A percentile compares a stretch with the other conserved stretches of the same genome.
Evolutionary conservation across 2,113 vertebrate species (phyloP).

Genomic region (Monopterus albus): DNA sequence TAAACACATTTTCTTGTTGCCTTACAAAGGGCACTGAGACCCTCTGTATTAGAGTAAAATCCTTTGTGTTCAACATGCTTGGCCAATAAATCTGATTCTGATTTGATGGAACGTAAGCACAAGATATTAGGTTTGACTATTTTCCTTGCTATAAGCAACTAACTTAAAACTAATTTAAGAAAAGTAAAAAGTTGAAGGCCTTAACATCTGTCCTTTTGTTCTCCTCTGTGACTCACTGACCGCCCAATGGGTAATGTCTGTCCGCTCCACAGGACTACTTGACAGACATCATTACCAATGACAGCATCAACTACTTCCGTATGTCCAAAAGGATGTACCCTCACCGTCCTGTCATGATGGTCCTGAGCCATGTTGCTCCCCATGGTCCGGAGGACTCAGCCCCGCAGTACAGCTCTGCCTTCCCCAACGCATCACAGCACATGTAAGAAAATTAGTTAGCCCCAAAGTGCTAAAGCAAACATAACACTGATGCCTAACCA

Average conservation of each 20-base stretch:
- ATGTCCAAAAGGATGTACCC: conserved; percentile 96
- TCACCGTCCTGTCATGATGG: conserved; percentile 93
- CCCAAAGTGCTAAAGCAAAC: not conserved
- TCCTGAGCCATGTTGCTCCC: conserved; percentile 95
- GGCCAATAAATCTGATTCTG: too few relatives aligned
- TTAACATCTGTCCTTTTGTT: conserved; percentile 13
- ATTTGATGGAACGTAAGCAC: not conserved
- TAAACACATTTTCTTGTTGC: too few relatives aligned
- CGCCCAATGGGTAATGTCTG: conserved; percentile 20
- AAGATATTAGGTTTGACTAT: too few relatives aligned
- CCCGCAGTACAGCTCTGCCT: conserved; percentile 92
- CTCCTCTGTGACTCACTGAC: conserved; percentile 10
- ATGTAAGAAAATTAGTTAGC: conserved; percentile 86
- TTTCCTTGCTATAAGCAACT: not conserved
- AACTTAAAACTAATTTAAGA: not conserved
- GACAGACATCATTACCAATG: conserved; percentile 95
- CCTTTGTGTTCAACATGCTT: too few relatives aligned
- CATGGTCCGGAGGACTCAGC: conserved; percentile 97
- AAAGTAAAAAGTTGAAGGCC: not conserved
- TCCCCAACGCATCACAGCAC: conserved; percentile 96
- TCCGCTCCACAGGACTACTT: conserved; percentile 90
- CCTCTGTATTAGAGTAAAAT: too few relatives aligned
- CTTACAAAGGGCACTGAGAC: too few relatives aligned
- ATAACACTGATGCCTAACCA: not conserved
- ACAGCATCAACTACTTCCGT: conserved; percentile 96